Conservation (phyloP, 2,888 invertebrate genomes). For the Catotricha subobsoleta region DNA sequence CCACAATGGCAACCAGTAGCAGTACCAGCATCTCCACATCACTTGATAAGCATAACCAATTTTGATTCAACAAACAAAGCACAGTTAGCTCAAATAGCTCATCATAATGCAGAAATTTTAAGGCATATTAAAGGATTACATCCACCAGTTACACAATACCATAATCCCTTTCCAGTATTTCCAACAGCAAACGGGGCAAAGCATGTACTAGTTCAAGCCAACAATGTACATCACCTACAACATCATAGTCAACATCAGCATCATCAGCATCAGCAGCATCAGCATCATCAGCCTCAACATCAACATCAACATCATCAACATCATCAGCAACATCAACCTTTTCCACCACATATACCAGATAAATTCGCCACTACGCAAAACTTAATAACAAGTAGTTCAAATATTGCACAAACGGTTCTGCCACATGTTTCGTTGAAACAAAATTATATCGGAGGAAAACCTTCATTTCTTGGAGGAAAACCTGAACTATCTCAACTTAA, state of each 20-base stretch:
- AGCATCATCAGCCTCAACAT: not conserved
- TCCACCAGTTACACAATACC: slow-evolving; percentile 10
- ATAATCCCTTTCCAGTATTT: slow-evolving; percentile 9
- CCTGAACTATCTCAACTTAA: slow-evolving; percentile 6
- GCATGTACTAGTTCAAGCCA: not conserved
- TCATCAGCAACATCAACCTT: not conserved
- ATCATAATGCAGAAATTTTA: slow-evolving; percentile 12
- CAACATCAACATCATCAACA: not conserved
- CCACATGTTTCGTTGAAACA: slow-evolving; percentile 8
- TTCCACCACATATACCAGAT: not conserved
- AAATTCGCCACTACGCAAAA: slow-evolving; percentile 1
- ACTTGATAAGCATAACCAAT: slow-evolving; percentile 10
- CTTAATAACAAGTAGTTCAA: slow-evolving; percentile 9
- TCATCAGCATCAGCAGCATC: no score
- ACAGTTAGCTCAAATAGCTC: slow-evolving; percentile 11
- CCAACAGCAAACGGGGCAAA: slow-evolving; percentile 1
- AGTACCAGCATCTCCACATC: slow-evolving; percentile 7
- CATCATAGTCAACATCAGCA: slow-evolving; percentile 5
- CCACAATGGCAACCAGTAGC: slow-evolving; percentile 9
- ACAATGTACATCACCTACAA: no score
- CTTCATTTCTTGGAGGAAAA: slow-evolving; percentile 8
- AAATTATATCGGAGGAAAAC: slow-evolving; percentile 7
- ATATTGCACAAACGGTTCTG: slow-evolving; percentile 10
- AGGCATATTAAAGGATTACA: slow-evolving; percentile 10
- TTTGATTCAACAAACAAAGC: slow-evolving; percentile 10